Evolutionary conservation across 2,113 vertebrate genomes (phyloP).

Genomic region (Clupea harengus): DNA sequence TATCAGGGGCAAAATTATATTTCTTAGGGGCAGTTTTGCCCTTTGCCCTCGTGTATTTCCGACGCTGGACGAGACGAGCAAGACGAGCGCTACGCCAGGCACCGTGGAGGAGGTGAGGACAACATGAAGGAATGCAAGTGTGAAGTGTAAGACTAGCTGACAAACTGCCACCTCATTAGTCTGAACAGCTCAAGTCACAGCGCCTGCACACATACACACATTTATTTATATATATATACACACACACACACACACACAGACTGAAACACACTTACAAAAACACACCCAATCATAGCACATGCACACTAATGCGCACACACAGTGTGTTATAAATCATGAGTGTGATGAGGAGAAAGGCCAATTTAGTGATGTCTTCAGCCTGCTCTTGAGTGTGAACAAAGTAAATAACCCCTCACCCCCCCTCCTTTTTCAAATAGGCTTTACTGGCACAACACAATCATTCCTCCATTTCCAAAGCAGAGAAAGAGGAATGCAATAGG

Average conservation of each 20-base stretch:
- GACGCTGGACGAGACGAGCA: too few relatives aligned
- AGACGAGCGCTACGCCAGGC: neutral
- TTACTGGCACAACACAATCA: neutral
- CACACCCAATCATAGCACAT: neutral
- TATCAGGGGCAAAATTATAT: too few relatives aligned
- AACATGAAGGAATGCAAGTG: neutral
- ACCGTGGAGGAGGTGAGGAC: neutral
- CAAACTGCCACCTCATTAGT: neutral
- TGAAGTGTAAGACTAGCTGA: neutral
- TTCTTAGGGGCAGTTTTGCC: too few relatives aligned
- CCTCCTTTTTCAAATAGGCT: neutral
- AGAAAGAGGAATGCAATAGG: neutral
- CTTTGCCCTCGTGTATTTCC: too few relatives aligned
- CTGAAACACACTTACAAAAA: neutral
- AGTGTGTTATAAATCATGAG: neutral
- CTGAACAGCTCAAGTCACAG: neutral
- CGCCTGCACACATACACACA: neutral
- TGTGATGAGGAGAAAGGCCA: neutral
- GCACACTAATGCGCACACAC: neutral
- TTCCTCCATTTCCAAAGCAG: neutral
- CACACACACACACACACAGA: neutral
- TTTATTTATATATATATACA: neutral
- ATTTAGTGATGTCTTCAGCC: neutral
- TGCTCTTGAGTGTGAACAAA: neutral
- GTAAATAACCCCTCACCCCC: neutral